Base-by-base conservation (phyloP, 1,140 invertebrate genomes). In the Magallana gigas region DNA sequence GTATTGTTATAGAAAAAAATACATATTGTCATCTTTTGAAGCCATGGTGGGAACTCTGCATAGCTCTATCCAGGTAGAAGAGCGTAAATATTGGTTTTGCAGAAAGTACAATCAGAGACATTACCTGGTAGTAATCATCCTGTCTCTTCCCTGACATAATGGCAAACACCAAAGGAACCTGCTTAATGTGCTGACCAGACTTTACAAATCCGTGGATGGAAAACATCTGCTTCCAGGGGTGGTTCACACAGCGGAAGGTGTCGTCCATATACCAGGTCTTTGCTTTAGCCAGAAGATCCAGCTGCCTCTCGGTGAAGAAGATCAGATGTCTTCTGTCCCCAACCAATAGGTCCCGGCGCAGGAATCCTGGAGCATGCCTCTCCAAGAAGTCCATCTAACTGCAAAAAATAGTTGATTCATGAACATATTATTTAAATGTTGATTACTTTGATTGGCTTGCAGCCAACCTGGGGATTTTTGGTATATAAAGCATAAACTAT, bases 201-300 rank as follows among this genome's bases (percentile, higher is more conserved):
- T 89, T 81, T 0, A 89, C 58, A 48, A 87, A 87, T 9, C 60
- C 68, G 29, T 89, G 88, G 11, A 89, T 71, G n/a, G 62, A 80
- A n/a, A 89, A 71, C 0, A 89, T 68, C 83, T 87, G 88, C 2
- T 62, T n/a, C 16, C 58, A 89, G 1, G 88, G 88, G 7, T 87
- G 23, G 58, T 62, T 58, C 1, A 89, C 84, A 6, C 87, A 18
- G 7, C 57, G 58, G 84, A 89, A 89, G 12, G 88, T 87, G n/a
- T 86, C 83, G 56, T 87, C 88, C 59, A 89, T 89, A 56, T 85
- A 89, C 88, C 88, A 89, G 1, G 83, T 87, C 59, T 87, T 86
- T 2, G 88, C 83, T 14, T 83, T 83, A 1, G n/a, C 0, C 8
- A 89, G 76, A 2, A 87, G 80, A 14, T 85, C 5, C 0, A 89